phyloP scores from a whole-genome alignment of 2,888 invertebrate species.

The Empis stercorea region DNA sequence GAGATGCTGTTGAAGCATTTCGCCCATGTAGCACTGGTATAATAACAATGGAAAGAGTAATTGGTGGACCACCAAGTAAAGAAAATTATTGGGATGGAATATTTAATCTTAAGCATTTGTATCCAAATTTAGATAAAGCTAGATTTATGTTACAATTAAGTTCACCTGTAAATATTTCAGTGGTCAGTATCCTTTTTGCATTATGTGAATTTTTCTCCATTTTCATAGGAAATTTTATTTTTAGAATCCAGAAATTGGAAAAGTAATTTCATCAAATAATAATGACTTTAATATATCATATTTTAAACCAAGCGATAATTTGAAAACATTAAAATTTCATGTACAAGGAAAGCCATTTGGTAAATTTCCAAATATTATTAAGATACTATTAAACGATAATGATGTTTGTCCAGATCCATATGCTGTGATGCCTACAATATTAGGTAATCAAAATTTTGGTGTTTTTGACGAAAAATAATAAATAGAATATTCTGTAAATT shows the following conservation, averaged over 20 bases:
- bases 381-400: neutral
- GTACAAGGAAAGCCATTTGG: neutral
- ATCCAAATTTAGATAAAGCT: slow-evolving; percentile 5
- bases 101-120: neutral
- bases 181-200: slow-evolving; percentile 1
- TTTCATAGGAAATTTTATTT: neutral
- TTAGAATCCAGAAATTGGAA: neutral
- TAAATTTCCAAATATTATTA: neutral
- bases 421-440: too few species aligned
- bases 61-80: slow-evolving; percentile 7
- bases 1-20: neutral
- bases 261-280: neutral
- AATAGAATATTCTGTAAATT: too few species aligned
- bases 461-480: too few species aligned
- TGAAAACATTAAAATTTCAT: neutral
- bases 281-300: neutral
- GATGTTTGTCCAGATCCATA: neutral
- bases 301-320: neutral
- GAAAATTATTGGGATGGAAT: slow-evolving; percentile 9
- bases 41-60: slow-evolving; percentile 4
- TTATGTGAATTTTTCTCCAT: neutral
- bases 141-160: slow-evolving; percentile 1
- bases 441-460: too few species aligned
- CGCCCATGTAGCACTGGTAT: slow-evolving; percentile 7
- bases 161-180: slow-evolving; percentile 4